phyloP scores from a whole-genome alignment of 2,888 invertebrate species.

The Athalia rosae region DNA sequence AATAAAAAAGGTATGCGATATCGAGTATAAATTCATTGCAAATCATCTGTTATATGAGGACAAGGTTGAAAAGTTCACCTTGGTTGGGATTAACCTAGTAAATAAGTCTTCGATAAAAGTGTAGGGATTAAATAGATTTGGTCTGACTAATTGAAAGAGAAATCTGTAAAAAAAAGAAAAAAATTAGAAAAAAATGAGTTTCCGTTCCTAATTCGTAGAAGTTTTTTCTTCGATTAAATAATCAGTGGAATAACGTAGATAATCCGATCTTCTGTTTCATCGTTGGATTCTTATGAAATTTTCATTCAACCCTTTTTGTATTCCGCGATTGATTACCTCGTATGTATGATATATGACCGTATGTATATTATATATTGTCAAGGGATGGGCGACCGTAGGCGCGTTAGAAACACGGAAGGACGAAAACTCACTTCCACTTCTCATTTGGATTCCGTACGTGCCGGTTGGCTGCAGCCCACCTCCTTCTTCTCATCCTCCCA shows the following conservation, averaged over 20 bases:
- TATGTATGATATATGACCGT: background rate
- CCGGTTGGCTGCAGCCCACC: background rate
- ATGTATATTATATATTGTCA: background rate
- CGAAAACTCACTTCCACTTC: conserved; percentile 28
- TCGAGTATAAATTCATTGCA: too few species aligned
- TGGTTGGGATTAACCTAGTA: conserved; percentile 7
- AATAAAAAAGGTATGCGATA: too few species aligned
- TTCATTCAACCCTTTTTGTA: too few species aligned
- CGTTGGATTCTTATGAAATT: too few species aligned
- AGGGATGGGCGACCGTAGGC: conserved; percentile 14
- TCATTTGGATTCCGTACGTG: conserved; percentile 40
- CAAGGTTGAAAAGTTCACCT: background rate
- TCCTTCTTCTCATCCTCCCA: background rate
- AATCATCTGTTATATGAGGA: too few species aligned
- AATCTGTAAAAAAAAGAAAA: background rate
- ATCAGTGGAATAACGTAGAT: too few species aligned
- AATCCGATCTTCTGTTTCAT: too few species aligned
- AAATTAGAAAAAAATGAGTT: background rate
- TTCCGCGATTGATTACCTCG: too few species aligned
- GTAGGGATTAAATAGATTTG: too few species aligned
- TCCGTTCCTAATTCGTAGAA: too few species aligned
- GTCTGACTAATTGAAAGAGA: background rate
- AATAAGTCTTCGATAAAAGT: background rate
- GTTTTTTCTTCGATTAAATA: too few species aligned
- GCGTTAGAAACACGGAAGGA: conserved; percentile 3